Percentiles rank a stretch among this genome's conserved stretches.
Evolutionary conservation across 2,888 invertebrate species (phyloP).

Genomic region (Lapara coniferarum): DNA sequence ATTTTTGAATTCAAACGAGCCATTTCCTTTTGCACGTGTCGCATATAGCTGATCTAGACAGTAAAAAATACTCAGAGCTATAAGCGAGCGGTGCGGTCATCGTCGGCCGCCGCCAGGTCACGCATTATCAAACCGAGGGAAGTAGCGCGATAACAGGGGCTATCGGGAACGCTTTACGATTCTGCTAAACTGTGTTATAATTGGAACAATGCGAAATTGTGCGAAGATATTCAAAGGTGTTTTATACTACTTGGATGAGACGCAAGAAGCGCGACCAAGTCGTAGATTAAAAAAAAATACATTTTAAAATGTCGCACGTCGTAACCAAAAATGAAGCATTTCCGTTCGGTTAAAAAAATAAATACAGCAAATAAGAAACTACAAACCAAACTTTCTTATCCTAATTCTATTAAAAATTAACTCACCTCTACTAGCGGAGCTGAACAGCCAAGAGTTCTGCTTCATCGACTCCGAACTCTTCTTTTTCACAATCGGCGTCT

Average conservation of each 20-base stretch:
- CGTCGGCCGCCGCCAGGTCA: not conserved
- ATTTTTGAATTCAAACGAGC: too few species aligned
- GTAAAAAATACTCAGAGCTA: not conserved
- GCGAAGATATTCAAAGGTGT: not conserved
- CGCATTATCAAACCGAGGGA: not conserved
- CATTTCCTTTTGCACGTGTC: too few species aligned
- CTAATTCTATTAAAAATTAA: conserved; percentile 9
- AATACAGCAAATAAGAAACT: too few species aligned
- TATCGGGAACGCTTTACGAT: not conserved
- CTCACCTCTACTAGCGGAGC: conserved; percentile 66
- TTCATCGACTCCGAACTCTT: conserved; percentile 65
- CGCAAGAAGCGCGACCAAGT: too few species aligned
- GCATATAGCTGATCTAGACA: too few species aligned
- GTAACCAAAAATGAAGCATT: too few species aligned
- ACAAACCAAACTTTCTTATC: not conserved
- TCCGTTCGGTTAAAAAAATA: too few species aligned
- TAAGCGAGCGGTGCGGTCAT: not conserved
- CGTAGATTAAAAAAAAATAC: too few species aligned
- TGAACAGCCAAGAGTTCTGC: conserved; percentile 76
- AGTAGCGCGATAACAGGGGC: not conserved
- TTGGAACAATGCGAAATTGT: not conserved
- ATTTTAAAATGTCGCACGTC: too few species aligned
- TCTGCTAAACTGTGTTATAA: conserved; percentile 7
- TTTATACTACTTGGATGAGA: not conserved
- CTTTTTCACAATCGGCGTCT: conserved; percentile 67